Base-by-base conservation (phyloP, 2,797 vertebrate species). In the Sebastes matsubarae region DNA sequence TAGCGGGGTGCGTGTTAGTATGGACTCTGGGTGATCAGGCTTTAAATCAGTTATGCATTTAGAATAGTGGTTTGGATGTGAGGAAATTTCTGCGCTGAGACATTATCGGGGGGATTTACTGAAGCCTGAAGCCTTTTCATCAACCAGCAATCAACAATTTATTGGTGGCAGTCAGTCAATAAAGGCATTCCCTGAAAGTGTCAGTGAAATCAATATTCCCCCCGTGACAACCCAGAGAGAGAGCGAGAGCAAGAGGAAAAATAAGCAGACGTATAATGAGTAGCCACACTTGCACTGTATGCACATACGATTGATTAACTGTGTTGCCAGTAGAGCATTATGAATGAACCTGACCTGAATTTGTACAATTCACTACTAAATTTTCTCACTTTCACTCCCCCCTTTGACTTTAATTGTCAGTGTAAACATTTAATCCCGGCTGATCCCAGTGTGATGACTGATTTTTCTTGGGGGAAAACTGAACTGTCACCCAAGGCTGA, bases 161-260 rank as follows among this genome's bases (percentile, higher is more conserved):
- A 92, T 91, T 84, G 79, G 81, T 82, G 86, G 79, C 85, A 85
- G 82, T 83, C 81, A 54, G 74, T 93, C 90, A 86, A 91, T 92
- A 80, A 72, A 88, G 78, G 76, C 81, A 54, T 90, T 87, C 83
- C 75, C 85, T 79, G 77, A 77, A 89, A 84, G 86, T 91, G 88
- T 91, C 59, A 52, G 75, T 79, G 71, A 80, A 88, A 93, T 94
- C 89, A 82, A 94, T 93, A 88, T 66, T 77, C 71, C 57, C 59
- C 64, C 58, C 22, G 29, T 78, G 79, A 87, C 75, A 78, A 22
- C 63, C 55, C 12, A 12, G 68, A 70, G 77, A 69, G 72, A 64
- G 60, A 66, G 3, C 3, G 7, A 72, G 60, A 66, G 4, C 2
- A 11, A 72, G 64, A 55, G 65, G 24, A 3, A 18, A 70, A 58